Evolutionary conservation across 2,797 vertebrate genomes (phyloP), one percentile per base, ranked within the genome.

Genomic region (Cyprinodon diabolis): DNA sequence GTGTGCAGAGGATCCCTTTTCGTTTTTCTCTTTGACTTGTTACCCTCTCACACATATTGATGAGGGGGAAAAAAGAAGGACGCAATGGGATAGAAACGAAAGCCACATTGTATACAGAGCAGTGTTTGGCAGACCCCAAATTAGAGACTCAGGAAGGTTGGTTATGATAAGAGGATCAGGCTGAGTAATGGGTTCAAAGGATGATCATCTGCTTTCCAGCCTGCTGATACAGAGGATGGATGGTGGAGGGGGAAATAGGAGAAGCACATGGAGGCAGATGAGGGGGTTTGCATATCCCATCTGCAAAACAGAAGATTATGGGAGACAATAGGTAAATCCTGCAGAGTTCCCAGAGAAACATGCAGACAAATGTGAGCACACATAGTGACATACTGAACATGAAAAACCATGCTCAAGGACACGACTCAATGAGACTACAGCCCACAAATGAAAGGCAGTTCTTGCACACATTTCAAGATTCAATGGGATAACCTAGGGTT

Each of bases 121-220:
- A 66, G 81, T 85, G 84, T 91, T 88, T 91, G 89, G 88, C 92
- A 92, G 80, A 90, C 77, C 89, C 84, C 81, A 88, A 90, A 93
- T 91, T 91, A 89, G 85, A 89, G 88, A 87, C 85, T 92, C 87
- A 0, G 84, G 81, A 89, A 91, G 89, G 90, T 90, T 92, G 89
- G 87, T 90, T 90, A 87, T 84, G 90, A 92, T 93, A 93, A 94
- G 93, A 92, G 94, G 91, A 95, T 94, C 93, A 91, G 90, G 87
- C 86, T 84, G 87, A 90, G 90, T 94, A 92, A 94, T 92, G 91
- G 90, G 91, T 94, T 93, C 88, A 92, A 89, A 91, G 93, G 90
- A 92, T 89, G 90, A 92, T 93, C 89, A 82, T 92, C 90, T 91
- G 89, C 88, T 93, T 87, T 86, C 86, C 83, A 78, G 87, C 86